Percentiles rank a stretch among this genome's conserved stretches.
Evolutionary conservation across 2,888 invertebrate species (phyloP).

Genomic region (Chymomyza amoena): DNA sequence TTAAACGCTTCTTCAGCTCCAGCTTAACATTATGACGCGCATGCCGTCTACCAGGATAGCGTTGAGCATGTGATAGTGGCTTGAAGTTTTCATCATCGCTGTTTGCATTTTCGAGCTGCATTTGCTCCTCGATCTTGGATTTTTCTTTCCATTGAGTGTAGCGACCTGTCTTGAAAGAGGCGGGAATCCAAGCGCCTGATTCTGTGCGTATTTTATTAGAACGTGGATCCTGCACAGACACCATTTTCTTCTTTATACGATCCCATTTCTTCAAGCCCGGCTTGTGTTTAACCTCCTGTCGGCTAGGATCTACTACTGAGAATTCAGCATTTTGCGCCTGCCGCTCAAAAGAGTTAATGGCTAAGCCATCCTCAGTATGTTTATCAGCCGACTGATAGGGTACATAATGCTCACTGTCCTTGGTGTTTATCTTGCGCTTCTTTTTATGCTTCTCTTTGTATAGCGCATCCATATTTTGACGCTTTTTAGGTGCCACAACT

Average conservation of each 20-base stretch:
- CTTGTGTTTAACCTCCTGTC: conserved; percentile 82
- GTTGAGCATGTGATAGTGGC: conserved; percentile 68
- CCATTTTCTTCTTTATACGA: conserved; percentile 96
- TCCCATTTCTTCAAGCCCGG: conserved; percentile 91
- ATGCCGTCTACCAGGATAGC: conserved; percentile 84
- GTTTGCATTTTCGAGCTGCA: conserved; percentile 72
- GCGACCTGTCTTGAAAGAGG: conserved; percentile 94
- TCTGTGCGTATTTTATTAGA: conserved; percentile 94
- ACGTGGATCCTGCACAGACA: conserved; percentile 81
- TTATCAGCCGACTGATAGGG: conserved; percentile 91
- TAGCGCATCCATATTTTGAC: conserved; percentile 80
- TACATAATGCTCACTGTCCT: conserved; percentile 91
- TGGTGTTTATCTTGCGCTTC: conserved; percentile 78
- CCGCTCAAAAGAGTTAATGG: conserved; percentile 89
- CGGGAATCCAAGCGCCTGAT: conserved; percentile 95
- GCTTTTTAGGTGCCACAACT: conserved; percentile 80
- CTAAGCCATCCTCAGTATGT: conserved; percentile 85
- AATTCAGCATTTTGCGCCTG: conserved; percentile 89
- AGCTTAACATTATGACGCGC: conserved; percentile 88
- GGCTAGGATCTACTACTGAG: conserved; percentile 89
- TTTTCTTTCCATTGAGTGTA: conserved; percentile 93
- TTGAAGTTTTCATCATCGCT: conserved; percentile 71
- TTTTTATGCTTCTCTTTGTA: conserved; percentile 81
- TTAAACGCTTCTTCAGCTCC: conserved; percentile 81
- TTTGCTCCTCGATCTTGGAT: conserved; percentile 79